These are phyloP conservation scores for Miniopterus natalensis DNA, from an alignment of 2,113 vertebrate genomes.

Conservation along the genomic window DNA sequence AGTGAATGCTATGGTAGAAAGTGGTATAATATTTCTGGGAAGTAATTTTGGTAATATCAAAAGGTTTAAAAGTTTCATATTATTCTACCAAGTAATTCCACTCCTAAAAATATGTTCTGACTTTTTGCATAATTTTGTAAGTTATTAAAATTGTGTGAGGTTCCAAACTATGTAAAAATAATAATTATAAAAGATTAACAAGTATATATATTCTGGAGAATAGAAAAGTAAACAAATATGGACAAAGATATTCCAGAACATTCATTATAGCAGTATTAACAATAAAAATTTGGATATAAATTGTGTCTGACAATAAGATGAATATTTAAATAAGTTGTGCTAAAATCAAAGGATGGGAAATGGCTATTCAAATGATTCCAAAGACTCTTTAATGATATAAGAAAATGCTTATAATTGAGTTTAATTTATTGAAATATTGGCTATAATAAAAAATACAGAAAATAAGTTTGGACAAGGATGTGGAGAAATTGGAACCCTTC, in stretches of 20 bases:
- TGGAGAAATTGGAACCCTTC: neutral
- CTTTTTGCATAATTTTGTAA: slow-evolving; percentile 93
- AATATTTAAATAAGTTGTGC: slow-evolving; percentile 13
- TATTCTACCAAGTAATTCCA: slow-evolving; percentile 54
- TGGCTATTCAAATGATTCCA: neutral
- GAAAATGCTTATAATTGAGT: slow-evolving; percentile 31
- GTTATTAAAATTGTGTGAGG: slow-evolving; percentile 90
- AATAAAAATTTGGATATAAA: slow-evolving; percentile 48
- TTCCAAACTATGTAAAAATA: slow-evolving; percentile 90
- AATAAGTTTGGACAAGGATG: neutral
- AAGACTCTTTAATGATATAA: neutral
- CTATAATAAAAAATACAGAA: neutral
- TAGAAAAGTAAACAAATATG: slow-evolving; percentile 14
- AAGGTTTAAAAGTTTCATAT: slow-evolving; percentile 11
- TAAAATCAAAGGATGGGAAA: slow-evolving; percentile 30
- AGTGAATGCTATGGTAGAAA: slow-evolving; percentile 10
- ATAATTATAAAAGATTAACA: slow-evolving; percentile 88
- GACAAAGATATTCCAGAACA: slow-evolving; percentile 28
- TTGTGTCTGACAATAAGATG: neutral
- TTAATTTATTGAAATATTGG: slow-evolving; percentile 40
- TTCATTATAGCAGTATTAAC: neutral
- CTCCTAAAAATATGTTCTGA: slow-evolving; percentile 36
- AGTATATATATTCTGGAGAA: neutral
- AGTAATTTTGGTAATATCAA: slow-evolving; percentile 28
- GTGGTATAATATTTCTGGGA: neutral